Evolutionary conservation across 1,140 invertebrate genomes (phyloP).

Genomic region (Temnothorax nylanderi): DNA sequence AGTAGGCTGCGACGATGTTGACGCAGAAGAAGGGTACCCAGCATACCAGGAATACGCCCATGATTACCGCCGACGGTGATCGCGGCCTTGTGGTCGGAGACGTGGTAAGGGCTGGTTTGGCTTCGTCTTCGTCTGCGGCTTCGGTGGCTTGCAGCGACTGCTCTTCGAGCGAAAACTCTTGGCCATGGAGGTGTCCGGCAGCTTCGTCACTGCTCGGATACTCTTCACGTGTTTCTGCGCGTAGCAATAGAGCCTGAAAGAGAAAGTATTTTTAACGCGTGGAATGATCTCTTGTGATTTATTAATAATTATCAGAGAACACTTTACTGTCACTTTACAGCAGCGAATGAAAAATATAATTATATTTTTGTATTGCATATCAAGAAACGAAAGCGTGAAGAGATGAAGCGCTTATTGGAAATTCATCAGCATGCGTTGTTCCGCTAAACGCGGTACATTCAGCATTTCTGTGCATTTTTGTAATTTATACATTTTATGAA

Average conservation of each 20-base stretch:
- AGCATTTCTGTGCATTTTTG: background rate
- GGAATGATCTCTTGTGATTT: background rate
- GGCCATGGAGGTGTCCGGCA: slow-evolving; percentile 82
- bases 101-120: slow-evolving; percentile 93
- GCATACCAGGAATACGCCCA: slow-evolving; percentile 97
- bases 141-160: slow-evolving; percentile 81
- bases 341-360: background rate
- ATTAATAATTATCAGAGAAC: background rate
- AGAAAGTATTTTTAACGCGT: slow-evolving; percentile 52
- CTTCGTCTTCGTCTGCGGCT: slow-evolving; percentile 83
- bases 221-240: slow-evolving; percentile 98
- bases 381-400: background rate
- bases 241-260: slow-evolving; percentile 94
- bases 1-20: slow-evolving; percentile 97
- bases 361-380: background rate
- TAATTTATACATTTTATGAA: background rate
- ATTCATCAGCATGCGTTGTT: background rate
- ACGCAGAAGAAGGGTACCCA: slow-evolving; percentile 99
- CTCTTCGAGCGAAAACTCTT: slow-evolving; percentile 84
- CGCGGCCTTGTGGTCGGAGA: slow-evolving; percentile 98
- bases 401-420: background rate
- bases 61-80: slow-evolving; percentile 98
- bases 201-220: slow-evolving; percentile 93
- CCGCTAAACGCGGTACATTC: background rate
- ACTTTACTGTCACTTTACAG: background rate